Evolutionary conservation across 2,888 invertebrate genomes (phyloP), one percentile per base, ranked within the genome.

Genomic region (Morpho achilles): DNA sequence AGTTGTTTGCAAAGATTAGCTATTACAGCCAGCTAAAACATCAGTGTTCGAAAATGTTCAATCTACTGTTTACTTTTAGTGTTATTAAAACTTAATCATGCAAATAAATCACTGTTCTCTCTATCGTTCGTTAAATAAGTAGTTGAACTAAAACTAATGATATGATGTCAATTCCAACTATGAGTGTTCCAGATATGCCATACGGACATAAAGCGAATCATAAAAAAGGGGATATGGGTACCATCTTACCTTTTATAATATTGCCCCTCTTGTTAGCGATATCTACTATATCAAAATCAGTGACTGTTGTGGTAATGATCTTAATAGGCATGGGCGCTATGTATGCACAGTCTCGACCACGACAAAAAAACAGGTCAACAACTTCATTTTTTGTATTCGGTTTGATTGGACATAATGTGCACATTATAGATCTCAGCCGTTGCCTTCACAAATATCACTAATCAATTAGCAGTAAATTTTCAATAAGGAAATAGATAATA

Each of bases 321-420:
- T 74, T 80, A 22, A 89, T 87, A 58, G 82, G 72, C 44, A 90
- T 90, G 90, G 87, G 82, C 42, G 84, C 75, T 42, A 70, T 88
- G 7, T 90, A 90, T 61, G 84, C 87, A 1, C 74, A 82, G 50
- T 83, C 87, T 22, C 78, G 90, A 62, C 90, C 89, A 46, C 76
- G 79, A n/a, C 81, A 86, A 63, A 88, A 88, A 68, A 89, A 89
- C 71, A 84, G 89, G 90, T 88, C 39, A 7, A 22, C 50, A 39
- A 10, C n/a, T 41, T 50, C 3, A 8, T 32, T 10, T 40, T 4
- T n/a, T 4, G n/a, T 39, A 45, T 10, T 45, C n/a, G 22, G 32
- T 32, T 32, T 5, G 5, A 32, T 32, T 5, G 3, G 5, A 32
- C 5, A 16, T 32, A 32, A 32, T 32, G 32, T 32, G 3, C 32